Percentiles rank a stretch among this genome's conserved stretches.
Evolutionary conservation across 1,140 invertebrate species (phyloP).

Genomic region (Archivesica marissinica): DNA sequence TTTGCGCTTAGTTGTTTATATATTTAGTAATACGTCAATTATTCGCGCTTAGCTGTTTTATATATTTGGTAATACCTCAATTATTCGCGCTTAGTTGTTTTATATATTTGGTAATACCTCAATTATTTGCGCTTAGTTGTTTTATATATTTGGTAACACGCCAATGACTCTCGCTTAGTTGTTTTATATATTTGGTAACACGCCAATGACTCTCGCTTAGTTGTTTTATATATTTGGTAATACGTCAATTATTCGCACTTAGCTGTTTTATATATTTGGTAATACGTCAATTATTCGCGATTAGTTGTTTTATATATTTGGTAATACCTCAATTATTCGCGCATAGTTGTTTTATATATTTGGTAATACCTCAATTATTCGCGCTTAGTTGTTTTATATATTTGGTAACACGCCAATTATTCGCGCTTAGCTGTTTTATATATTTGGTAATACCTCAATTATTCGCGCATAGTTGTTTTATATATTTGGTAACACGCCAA

Average conservation of each 20-base stretch:
- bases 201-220: neutral
- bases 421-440: neutral
- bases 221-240: too few relatives aligned
- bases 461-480: too few relatives aligned
- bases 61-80: neutral
- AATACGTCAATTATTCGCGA: neutral
- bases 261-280: neutral
- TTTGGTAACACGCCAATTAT: neutral
- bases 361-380: neutral
- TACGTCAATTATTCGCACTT: neutral
- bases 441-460: neutral
- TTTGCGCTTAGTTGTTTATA: neutral
- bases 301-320: neutral
- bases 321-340: neutral
- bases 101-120: neutral
- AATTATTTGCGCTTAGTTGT: neutral
- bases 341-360: too few relatives aligned
- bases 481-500: neutral
- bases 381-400: neutral
- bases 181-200: neutral
- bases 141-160: neutral
- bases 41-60: neutral
- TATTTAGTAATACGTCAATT: neutral
- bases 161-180: neutral
- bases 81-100: neutral